phyloP scores from a whole-genome alignment of 2,113 vertebrate species.

The Todiramphus chloris region DNA sequence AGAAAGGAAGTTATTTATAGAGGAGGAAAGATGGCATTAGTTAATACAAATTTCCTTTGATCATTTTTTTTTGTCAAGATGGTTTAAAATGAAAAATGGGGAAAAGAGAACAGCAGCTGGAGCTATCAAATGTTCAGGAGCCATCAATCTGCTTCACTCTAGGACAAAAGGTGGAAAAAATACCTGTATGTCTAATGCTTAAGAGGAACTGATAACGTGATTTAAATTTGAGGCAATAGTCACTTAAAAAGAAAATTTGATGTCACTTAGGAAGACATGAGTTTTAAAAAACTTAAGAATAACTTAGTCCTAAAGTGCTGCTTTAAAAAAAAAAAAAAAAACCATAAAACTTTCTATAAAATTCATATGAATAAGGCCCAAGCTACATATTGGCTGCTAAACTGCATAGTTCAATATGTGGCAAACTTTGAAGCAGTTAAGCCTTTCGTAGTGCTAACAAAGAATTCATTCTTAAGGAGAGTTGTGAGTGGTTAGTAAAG shows the following conservation, averaged over 20 bases:
- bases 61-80: background rate
- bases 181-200: background rate
- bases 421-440: background rate
- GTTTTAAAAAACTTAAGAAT: background rate
- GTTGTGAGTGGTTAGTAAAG: background rate
- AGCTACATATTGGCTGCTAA: background rate
- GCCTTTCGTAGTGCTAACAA: background rate
- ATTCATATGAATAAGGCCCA: background rate
- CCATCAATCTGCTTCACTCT: background rate
- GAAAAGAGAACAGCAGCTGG: background rate
- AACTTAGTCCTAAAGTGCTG: background rate
- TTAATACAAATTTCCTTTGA: background rate
- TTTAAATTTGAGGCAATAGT: background rate
- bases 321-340: background rate
- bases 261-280: background rate
- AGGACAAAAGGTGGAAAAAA: background rate
- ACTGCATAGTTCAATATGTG: background rate
- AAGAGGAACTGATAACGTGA: background rate
- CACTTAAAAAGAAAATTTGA: background rate
- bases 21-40: background rate
- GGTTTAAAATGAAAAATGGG: constrained; percentile 7
- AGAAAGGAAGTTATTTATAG: background rate
- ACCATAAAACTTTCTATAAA: background rate
- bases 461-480: background rate
- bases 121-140: background rate